Evolutionary conservation across 1,140 invertebrate species (phyloP).

Genomic region (Cydia pomonella): DNA sequence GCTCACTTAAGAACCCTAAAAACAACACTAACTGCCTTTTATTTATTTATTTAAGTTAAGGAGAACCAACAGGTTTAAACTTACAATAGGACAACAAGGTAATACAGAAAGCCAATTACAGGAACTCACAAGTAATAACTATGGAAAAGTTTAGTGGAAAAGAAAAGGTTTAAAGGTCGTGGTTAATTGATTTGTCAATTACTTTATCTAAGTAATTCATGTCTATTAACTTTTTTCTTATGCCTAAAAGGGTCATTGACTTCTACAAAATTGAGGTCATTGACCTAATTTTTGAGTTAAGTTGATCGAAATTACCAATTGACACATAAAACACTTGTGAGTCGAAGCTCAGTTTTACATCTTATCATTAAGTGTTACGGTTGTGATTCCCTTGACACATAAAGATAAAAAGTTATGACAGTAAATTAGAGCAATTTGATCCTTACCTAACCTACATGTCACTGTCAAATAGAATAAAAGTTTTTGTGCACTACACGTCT

Average conservation of each 20-base stretch:
- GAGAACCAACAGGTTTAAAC: no score
- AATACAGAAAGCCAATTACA: no score
- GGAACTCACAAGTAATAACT: no score
- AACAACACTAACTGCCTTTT: not conserved
- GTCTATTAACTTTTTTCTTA: not conserved
- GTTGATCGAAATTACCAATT: not conserved
- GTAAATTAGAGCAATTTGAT: not conserved
- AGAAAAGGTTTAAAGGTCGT: not conserved
- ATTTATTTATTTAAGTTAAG: no score
- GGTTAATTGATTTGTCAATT: not conserved
- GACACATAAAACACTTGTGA: not conserved
- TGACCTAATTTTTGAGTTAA: not conserved
- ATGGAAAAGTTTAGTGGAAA: no score
- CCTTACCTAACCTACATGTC: conserved; percentile 1
- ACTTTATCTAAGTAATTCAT: not conserved
- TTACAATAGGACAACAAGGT: no score
- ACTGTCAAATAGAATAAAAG: conserved; percentile 5
- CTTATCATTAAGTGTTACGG: not conserved
- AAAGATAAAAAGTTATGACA: not conserved
- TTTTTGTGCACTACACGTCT: conserved; percentile 11
- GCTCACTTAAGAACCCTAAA: not conserved
- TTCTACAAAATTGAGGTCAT: not conserved
- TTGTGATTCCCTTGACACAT: not conserved
- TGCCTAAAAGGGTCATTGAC: not conserved
- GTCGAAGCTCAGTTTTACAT: not conserved